Percentiles rank a stretch among this genome's conserved stretches.
Evolutionary conservation across 2,113 vertebrate species (phyloP).

Genomic region (Epinephelus lanceolatus): DNA sequence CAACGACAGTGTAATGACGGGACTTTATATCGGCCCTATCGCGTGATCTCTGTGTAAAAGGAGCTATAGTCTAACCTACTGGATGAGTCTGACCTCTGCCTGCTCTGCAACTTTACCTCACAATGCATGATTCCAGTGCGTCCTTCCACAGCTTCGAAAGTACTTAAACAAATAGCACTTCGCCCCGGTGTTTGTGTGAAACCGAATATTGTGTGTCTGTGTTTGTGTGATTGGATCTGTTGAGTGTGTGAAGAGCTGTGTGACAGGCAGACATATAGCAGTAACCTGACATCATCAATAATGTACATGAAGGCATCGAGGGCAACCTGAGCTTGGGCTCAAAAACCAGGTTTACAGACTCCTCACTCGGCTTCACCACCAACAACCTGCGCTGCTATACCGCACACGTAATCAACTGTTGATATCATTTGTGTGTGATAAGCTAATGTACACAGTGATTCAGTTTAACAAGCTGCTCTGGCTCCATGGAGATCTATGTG

Average conservation of each 20-base stretch:
- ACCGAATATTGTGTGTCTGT: no score
- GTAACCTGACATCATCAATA: slow-evolving; percentile 10
- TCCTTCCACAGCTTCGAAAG: no score
- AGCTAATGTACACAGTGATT: background rate
- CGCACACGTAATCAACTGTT: background rate
- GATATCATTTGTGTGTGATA: background rate
- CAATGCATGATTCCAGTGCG: no score
- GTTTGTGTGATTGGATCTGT: background rate
- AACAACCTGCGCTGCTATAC: background rate
- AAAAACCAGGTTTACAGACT: background rate
- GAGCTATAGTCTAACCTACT: no score
- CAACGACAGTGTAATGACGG: no score
- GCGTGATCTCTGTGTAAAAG: no score
- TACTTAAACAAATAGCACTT: no score
- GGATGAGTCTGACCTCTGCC: no score
- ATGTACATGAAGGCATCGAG: background rate
- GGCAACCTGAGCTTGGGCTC: background rate
- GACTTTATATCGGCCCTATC: no score
- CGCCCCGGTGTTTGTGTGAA: no score
- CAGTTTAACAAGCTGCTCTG: slow-evolving; percentile 1
- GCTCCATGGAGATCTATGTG: background rate
- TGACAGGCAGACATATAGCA: background rate
- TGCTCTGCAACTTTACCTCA: no score
- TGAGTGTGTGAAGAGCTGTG: background rate
- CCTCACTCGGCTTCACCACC: background rate